Conservation (phyloP, 2,888 invertebrate species). For the Amphipyra tragopoginis region DNA sequence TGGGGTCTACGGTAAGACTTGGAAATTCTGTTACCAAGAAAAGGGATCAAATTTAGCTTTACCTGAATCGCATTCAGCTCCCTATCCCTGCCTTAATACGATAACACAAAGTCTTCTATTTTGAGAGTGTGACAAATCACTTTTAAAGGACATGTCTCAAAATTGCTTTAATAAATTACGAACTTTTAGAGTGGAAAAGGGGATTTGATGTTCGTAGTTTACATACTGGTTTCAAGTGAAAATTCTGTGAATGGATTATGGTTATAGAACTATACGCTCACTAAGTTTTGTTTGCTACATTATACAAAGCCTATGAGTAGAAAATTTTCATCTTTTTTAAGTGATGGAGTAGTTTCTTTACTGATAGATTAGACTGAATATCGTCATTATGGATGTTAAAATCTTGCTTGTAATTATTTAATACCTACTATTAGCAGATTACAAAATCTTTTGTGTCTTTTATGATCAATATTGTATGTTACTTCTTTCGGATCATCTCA, state of each 20-base stretch:
- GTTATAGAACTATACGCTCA: neutral
- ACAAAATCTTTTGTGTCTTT: no score
- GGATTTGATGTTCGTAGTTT: neutral
- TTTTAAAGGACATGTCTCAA: slow-evolving; percentile 23
- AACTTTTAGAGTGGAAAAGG: neutral
- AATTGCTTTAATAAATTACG: slow-evolving; percentile 25
- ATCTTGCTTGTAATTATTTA: no score
- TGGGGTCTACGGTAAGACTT: slow-evolving; percentile 52
- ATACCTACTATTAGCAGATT: no score
- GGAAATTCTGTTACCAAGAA: slow-evolving; percentile 70
- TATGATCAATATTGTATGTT: no score
- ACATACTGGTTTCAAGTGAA: neutral
- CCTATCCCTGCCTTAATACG: slow-evolving; percentile 47
- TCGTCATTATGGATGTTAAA: no score
- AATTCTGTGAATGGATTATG: neutral
- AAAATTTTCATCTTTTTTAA: no score
- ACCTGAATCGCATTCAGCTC: slow-evolving; percentile 61
- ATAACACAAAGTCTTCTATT: slow-evolving; percentile 57
- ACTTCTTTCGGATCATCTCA: no score
- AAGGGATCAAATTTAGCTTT: slow-evolving; percentile 67
- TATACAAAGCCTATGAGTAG: no score
- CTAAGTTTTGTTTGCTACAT: no score
- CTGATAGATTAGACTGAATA: no score
- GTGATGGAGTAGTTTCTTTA: no score
- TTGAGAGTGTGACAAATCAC: slow-evolving; percentile 34